Evolutionary conservation across 1,140 invertebrate genomes (phyloP), one percentile per base, ranked within the genome.

Genomic region (Drosophila quadrilineata): DNA sequence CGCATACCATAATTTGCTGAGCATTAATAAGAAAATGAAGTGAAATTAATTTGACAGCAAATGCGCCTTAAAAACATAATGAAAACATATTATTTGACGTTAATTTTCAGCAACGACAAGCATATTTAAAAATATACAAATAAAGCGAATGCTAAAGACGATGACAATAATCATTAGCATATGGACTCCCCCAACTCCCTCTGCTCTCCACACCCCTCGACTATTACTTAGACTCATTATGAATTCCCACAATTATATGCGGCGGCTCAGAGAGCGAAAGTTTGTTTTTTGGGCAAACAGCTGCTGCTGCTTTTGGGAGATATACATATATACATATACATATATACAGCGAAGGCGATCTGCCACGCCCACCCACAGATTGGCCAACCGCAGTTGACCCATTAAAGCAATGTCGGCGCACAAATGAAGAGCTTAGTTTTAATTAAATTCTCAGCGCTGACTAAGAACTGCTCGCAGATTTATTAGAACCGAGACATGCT

Each of bases 361-460:
- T 21, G 40, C 63, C 56, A 52, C 63, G 29, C 56, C 64, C 26
- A 35, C 16, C 40, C 6, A 17, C 10, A 33, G 17, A 0, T 24
- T 45, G 24, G 24, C n/a, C 41, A 45, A 6, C 24, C 24, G 26
- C 41, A 8, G 48, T 54, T 56, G 56, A 66, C 49, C 67, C 41
- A 53, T 56, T 56, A 49, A 12, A 35, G 17, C 6, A 24, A 24
- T 26, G 43, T 54, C 9, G 24, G 26, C 17, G 33, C 57, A n/a
- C n/a, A 74, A 74, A 71, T 58, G 64, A 63, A 69, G 63, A 75
- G 72, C 64, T 75, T 75, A 56, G 64, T 75, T 72, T 75, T 75
- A 72, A 75, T 75, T 72, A 75, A 75, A 75, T 75, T 72, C 69
- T 59, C 50, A 52, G 41, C 45, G 46, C 26, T 53, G 52, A n/a